Conservation (phyloP, 2,888 invertebrate species). For the Melieria omissa region DNA sequence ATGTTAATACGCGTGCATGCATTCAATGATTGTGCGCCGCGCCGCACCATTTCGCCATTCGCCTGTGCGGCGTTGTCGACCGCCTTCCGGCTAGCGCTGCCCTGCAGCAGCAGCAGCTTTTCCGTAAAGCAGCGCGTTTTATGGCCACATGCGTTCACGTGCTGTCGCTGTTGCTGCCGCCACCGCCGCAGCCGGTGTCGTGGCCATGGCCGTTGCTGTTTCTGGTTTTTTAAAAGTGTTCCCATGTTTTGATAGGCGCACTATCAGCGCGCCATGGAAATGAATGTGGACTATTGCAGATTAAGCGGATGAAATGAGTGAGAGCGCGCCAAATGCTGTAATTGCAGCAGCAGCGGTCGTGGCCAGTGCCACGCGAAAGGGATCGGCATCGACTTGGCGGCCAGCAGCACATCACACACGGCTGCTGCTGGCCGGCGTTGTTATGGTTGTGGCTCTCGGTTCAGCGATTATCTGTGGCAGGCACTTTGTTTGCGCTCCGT, state of each 20-base stretch:
- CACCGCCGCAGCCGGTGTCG: not conserved
- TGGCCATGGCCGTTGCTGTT: conserved; percentile 1
- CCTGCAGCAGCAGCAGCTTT: not conserved
- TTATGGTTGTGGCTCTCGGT: too few relatives aligned
- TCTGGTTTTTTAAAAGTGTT: conserved; percentile 58
- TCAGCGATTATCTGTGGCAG: conserved; percentile 30
- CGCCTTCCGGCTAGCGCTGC: not conserved
- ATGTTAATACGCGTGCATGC: not conserved
- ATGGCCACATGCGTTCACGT: not conserved
- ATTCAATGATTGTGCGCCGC: not conserved
- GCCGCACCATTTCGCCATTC: not conserved
- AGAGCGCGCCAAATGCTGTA: conserved; percentile 30
- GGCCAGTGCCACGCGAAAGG: too few relatives aligned
- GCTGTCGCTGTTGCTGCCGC: not conserved
- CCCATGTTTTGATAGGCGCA: conserved; percentile 62
- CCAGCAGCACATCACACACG: too few relatives aligned
- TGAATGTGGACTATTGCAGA: conserved; percentile 59
- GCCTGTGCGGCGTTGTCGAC: not conserved
- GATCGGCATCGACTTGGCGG: too few relatives aligned
- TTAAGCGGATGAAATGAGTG: conserved; percentile 32
- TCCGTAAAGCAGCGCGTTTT: conserved; percentile 4
- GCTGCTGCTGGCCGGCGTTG: too few relatives aligned
- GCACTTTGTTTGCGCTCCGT: conserved; percentile 31
- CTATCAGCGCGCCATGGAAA: conserved; percentile 63
- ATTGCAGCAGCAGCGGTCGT: conserved; percentile 15